These are phyloP conservation scores for Papilio polytes DNA, from an alignment of 1,140 invertebrate species.

Conservation along the genomic window DNA sequence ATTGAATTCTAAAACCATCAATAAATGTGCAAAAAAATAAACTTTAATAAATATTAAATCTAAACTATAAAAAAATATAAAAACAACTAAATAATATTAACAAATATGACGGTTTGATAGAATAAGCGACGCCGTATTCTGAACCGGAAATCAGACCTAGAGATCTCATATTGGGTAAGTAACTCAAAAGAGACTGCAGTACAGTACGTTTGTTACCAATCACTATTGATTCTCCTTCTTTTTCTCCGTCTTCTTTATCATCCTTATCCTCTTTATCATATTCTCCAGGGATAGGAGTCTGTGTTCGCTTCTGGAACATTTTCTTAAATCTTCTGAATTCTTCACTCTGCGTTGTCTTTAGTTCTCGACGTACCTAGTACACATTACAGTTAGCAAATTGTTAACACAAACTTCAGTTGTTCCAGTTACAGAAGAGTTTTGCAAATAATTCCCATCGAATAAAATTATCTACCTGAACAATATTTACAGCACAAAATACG, in stretches of 20 bases:
- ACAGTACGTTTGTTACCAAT: neutral
- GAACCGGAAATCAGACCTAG: neutral
- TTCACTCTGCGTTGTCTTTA: slow-evolving; percentile 45
- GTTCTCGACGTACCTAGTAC: slow-evolving; percentile 56
- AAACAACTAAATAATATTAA: neutral
- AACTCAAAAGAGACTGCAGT: neutral
- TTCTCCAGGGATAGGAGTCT: neutral
- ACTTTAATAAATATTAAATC: slow-evolving; percentile 16
- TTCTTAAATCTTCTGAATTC: slow-evolving; percentile 16
- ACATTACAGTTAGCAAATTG: neutral
- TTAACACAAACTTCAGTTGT: too few relatives aligned
- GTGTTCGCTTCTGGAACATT: slow-evolving; percentile 20
- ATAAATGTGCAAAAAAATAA: neutral
- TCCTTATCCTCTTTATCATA: neutral
- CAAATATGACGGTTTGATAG: slow-evolving; percentile 19
- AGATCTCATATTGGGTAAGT: neutral
- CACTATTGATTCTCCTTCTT: neutral
- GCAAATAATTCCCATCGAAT: too few relatives aligned
- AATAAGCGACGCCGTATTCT: slow-evolving; percentile 14
- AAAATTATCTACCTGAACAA: too few relatives aligned
- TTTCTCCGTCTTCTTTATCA: neutral
- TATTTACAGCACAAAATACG: too few relatives aligned
- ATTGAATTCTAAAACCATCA: neutral
- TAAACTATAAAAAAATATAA: slow-evolving; percentile 24
- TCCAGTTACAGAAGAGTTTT: too few relatives aligned